Base-by-base conservation (phyloP, 2,113 vertebrate genomes). In the Pelvicachromis taeniatus region DNA sequence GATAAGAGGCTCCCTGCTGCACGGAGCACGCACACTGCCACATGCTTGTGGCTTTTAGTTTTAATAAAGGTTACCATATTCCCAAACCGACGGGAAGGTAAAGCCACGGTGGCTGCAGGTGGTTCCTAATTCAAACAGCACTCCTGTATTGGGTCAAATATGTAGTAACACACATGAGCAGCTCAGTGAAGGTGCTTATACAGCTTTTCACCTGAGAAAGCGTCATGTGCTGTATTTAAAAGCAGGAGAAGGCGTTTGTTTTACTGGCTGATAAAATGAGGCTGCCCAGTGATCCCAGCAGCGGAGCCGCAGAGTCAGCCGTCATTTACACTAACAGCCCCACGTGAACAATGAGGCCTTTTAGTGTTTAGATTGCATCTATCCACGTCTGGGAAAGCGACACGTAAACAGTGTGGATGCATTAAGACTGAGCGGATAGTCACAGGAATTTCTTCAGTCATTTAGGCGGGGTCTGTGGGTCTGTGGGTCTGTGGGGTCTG, bases 351-450 rank as follows among this genome's bases (percentile, higher is more conserved):
- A 94, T 89, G 88, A 77, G 58, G 10, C 92, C 90, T 88, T 94
- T 93, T 90, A 91, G 40, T 80, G 81, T 89, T 88, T 78, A 83
- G 95, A 95, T 95, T 90, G 82, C 81, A 95, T 95, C 95, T 89
- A 59, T 88, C 86, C 84, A 84, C 84, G 91, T 93, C 92, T 95
- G 93, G 93, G 85, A 91, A 94, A 95, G 80, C 81, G 70, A 90
- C 75, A 93, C 86, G 90, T 93, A 95, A 95, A 94, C 93, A 94
- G 78, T 91, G 83, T 88, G 48, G 89, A 93, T 89, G 90, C 81
- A 93, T 92, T 87, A 89, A 83, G 86, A 87, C 85, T 26, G 77
- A 83, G 85, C 17, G 81, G 70, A 87, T 79, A 83, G 85, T 92
- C 81, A 92, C 86, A 91, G 68, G 81, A 53, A 79, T 87, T 80